Conservation (phyloP, 2,888 invertebrate genomes). For the Epinotia nisella region DNA sequence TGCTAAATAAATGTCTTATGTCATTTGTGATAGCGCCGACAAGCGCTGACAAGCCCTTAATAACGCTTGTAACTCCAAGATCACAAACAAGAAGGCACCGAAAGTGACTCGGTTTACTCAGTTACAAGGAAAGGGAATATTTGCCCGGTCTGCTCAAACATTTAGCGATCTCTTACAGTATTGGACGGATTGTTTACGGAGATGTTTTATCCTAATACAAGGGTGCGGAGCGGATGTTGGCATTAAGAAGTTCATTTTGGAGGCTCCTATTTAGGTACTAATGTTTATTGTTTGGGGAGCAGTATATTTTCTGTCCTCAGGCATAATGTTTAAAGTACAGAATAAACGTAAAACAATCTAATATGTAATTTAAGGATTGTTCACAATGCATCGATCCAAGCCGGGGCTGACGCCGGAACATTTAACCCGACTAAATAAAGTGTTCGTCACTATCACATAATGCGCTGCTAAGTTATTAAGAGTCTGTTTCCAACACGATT, state of each 20-base stretch:
- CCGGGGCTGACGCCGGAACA: no score
- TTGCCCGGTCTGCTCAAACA: conserved; percentile 58
- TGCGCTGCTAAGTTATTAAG: no score
- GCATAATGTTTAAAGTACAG: no score
- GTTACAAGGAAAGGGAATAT: conserved; percentile 50
- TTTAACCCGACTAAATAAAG: no score
- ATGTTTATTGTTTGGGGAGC: conserved; percentile 4
- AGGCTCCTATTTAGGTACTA: conserved; percentile 21
- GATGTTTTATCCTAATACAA: conserved; percentile 61
- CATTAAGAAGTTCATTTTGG: conserved; percentile 40
- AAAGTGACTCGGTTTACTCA: conserved; percentile 41
- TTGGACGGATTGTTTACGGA: conserved; percentile 56
- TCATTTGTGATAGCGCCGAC: conserved; percentile 1
- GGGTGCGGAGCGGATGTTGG: conserved; percentile 45
- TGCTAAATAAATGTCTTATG: no score
- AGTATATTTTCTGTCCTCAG: background rate
- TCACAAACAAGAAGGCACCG: conserved; percentile 37
- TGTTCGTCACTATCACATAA: no score
- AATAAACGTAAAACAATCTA: no score
- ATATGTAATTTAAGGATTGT: no score
- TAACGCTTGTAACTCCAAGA: conserved; percentile 1
- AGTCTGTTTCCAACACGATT: no score
- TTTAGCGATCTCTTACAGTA: conserved; percentile 62
- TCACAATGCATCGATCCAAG: no score
- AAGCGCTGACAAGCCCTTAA: conserved; percentile 15